Evolutionary conservation across 2,888 invertebrate species (phyloP), one percentile per base, ranked within the genome.

Genomic region (Elmis aenea): DNA sequence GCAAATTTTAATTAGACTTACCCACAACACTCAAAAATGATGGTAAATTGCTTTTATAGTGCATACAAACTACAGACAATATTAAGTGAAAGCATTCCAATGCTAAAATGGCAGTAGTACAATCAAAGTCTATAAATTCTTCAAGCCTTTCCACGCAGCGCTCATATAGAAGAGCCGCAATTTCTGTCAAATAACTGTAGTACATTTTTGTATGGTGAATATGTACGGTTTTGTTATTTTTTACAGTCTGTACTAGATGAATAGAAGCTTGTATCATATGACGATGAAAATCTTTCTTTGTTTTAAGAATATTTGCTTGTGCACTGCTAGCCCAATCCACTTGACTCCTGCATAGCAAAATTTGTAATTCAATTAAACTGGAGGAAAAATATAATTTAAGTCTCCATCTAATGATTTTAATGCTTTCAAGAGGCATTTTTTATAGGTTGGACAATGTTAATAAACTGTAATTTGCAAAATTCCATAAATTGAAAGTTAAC

Each of bases 81-180:
- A 67, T 61, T 50, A 62, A 44, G 58, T 75, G 65, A 67, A 77
- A 82, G 51, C 79, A 71, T 51, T 83, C 81, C 10, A 80, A 45
- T 32, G 77, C 75, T 2, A 69, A 57, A 28, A 75, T 52, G 0
- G 76, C 72, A 0, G 75, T 71, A 26, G 67, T 64, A 20, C 72
- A 71, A 46, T 82, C 78, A 47, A 78, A 77, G 23, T 73, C 71
- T 10, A 71, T 68, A 54, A 77, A 68, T 11, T 74, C 70, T 42
- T 70, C 65, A 42, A 79, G 71, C 36, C 74, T 71, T 30, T 60
- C 61, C 9, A 75, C 64, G 39, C 74, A 71, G 29, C 68, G 62
- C 33, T 70, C 66, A 39, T 55, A 64, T 38, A 66, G 52, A 52
- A 62, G 60, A 51, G 50, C 45, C 26, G 65, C 67, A 26, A 73